Evolutionary conservation across 2,888 invertebrate species (phyloP).

Genomic region (Agriopis leucophaearia): DNA sequence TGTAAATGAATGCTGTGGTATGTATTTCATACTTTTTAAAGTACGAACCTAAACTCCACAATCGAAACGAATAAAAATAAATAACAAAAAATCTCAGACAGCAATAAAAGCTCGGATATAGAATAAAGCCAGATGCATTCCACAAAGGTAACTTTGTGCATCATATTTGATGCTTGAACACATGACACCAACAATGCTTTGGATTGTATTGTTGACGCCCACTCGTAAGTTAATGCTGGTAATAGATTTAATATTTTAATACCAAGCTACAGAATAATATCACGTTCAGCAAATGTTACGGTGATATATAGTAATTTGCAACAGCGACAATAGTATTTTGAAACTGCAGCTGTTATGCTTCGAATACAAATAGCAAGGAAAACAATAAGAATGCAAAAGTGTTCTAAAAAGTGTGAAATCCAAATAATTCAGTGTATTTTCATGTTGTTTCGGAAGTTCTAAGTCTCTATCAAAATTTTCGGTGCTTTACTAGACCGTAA

Average conservation of each 20-base stretch:
- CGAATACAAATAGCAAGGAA: no score
- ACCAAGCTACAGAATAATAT: slow-evolving; percentile 53
- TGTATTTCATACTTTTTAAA: not conserved
- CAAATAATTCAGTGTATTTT: no score
- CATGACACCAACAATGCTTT: slow-evolving; percentile 72
- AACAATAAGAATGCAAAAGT: no score
- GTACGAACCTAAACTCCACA: not conserved
- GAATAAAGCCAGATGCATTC: slow-evolving; percentile 36
- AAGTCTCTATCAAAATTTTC: no score
- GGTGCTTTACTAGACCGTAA: no score
- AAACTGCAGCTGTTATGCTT: not conserved
- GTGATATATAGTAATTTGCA: slow-evolving; percentile 10
- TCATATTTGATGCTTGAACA: slow-evolving; percentile 66
- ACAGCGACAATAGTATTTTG: not conserved
- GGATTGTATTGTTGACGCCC: slow-evolving; percentile 55
- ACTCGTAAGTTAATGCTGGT: slow-evolving; percentile 44
- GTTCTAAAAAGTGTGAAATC: no score
- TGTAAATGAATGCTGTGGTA: not conserved
- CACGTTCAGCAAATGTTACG: slow-evolving; percentile 68
- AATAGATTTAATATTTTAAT: slow-evolving; percentile 64
- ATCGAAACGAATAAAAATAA: slow-evolving; percentile 1
- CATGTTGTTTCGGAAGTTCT: no score
- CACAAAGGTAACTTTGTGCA: slow-evolving; percentile 50
- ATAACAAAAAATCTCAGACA: slow-evolving; percentile 5
- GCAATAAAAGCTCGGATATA: slow-evolving; percentile 20